Percentiles rank a stretch among this genome's conserved stretches.
These are phyloP conservation scores for Campoplex capitator DNA, from an alignment of 2,888 invertebrate species.

Conservation along the genomic window DNA sequence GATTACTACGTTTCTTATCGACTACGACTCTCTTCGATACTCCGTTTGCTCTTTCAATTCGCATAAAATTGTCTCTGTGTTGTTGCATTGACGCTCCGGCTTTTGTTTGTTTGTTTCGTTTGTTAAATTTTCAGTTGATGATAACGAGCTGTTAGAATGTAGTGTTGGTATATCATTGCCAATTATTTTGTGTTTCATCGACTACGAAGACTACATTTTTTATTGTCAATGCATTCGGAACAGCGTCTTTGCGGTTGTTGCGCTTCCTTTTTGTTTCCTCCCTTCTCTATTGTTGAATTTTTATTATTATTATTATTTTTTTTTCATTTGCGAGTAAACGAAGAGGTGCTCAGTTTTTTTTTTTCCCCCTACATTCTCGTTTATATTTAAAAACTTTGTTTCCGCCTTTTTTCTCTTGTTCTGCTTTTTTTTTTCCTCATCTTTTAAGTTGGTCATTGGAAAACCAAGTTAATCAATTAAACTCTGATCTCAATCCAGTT, in stretches of 20 bases:
- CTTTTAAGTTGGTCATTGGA: conserved; percentile 63
- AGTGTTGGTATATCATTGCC: conserved; percentile 65
- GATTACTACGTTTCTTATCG: conserved; percentile 79
- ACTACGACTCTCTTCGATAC: conserved; percentile 72
- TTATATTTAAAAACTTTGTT: conserved; percentile 68
- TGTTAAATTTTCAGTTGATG: conserved; percentile 22
- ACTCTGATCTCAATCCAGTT: conserved; percentile 72
- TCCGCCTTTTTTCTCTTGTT: conserved; percentile 13
- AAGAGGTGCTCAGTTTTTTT: conserved; percentile 62
- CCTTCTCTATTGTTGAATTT: conserved; percentile 25
- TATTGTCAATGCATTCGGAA: conserved; percentile 84
- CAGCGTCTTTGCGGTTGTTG: conserved; percentile 77
- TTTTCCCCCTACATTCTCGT: conserved; percentile 46
- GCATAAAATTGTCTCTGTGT: conserved; percentile 71
- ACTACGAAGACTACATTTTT: conserved; percentile 68
- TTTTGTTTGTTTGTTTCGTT: conserved; percentile 35
- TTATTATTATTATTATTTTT: conserved; percentile 33
- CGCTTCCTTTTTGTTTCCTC: conserved; percentile 58
- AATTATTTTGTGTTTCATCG: conserved; percentile 66
- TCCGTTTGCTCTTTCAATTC: conserved; percentile 55
- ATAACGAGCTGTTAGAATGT: conserved; percentile 45
- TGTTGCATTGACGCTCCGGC: conserved; percentile 66
- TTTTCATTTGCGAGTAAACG: conserved; percentile 58
- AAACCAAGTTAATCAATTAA: conserved; percentile 69
- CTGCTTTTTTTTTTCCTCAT: conserved; percentile 29